Conservation (phyloP, 2,797 vertebrate species). For the Cryptoprocta ferox region DNA sequence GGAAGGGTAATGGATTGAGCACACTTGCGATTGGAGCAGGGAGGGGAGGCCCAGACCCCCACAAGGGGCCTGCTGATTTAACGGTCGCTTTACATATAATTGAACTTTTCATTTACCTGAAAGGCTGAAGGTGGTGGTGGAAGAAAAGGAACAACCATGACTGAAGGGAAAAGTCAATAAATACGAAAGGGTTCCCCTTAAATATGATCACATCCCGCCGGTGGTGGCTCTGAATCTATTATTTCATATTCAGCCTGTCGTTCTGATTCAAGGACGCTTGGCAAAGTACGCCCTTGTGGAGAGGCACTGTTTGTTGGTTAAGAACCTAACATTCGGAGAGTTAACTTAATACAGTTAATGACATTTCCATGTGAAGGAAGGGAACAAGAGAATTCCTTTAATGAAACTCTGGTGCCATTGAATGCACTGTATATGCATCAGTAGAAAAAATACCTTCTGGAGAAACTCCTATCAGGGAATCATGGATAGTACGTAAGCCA, state of each 20-base stretch:
- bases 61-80: slow-evolving; percentile 86
- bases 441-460: not conserved
- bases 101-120: slow-evolving; percentile 85
- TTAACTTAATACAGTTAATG: slow-evolving; percentile 63
- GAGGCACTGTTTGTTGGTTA: slow-evolving; percentile 66
- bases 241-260: not conserved
- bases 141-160: slow-evolving; percentile 60
- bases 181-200: slow-evolving; percentile 54
- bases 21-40: slow-evolving; percentile 80
- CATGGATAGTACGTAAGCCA: not conserved
- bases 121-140: slow-evolving; percentile 79
- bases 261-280: slow-evolving; percentile 31
- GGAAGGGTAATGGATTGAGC: slow-evolving; percentile 85
- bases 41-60: slow-evolving; percentile 84
- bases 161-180: slow-evolving; percentile 72
- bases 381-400: slow-evolving; percentile 47
- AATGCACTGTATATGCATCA: not conserved
- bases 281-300: slow-evolving; percentile 63
- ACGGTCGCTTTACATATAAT: slow-evolving; percentile 85
- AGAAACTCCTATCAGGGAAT: not conserved
- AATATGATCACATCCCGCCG: not conserved
- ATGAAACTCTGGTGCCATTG: slow-evolving; percentile 46
- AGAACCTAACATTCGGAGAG: slow-evolving; percentile 16
- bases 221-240: slow-evolving; percentile 26
- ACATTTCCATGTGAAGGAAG: slow-evolving; percentile 60